Evolutionary conservation across 92 coral and sea anemone genomes (phyloP).

Genomic region (Nematostella vectensis): DNA sequence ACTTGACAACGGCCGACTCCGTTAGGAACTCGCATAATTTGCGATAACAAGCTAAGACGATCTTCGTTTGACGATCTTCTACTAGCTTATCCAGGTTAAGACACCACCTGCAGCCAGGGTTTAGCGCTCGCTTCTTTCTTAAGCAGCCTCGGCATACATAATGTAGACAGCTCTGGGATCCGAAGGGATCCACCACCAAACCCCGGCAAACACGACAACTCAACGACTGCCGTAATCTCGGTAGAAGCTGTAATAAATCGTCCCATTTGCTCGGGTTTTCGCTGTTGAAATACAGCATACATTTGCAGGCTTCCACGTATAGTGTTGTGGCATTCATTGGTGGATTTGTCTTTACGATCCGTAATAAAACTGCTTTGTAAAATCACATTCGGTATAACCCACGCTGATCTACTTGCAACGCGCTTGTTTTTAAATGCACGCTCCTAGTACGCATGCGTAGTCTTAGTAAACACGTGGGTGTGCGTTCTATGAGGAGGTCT

Average conservation of each 20-base stretch:
- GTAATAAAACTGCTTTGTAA: background rate
- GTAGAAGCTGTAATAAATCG: constrained; percentile 63
- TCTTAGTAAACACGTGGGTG: background rate
- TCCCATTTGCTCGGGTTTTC: constrained; percentile 57
- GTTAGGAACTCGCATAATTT: constrained; percentile 79
- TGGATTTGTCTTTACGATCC: background rate
- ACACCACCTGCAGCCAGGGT: constrained; percentile 98
- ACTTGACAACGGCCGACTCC: constrained; percentile 30
- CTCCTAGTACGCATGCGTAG: background rate
- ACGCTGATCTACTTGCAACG: constrained; percentile 14
- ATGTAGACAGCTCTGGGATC: constrained; percentile 86
- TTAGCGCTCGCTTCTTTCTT: constrained; percentile 79
- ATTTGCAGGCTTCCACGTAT: constrained; percentile 93
- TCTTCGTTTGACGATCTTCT: constrained; percentile 73
- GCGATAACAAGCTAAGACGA: constrained; percentile 92
- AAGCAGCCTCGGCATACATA: constrained; percentile 88
- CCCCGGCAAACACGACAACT: constrained; percentile 97
- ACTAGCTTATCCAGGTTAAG: constrained; percentile 69
- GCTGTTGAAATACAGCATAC: constrained; percentile 68
- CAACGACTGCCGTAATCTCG: constrained; percentile 80
- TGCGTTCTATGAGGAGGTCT: too few species aligned
- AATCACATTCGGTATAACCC: constrained; percentile 6
- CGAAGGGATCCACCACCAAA: constrained; percentile 79
- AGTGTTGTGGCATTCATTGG: constrained; percentile 87
- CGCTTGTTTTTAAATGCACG: constrained; percentile 6